Evolutionary conservation across 2,797 vertebrate species (phyloP).

Genomic region (Setipinna tenuifilis): DNA sequence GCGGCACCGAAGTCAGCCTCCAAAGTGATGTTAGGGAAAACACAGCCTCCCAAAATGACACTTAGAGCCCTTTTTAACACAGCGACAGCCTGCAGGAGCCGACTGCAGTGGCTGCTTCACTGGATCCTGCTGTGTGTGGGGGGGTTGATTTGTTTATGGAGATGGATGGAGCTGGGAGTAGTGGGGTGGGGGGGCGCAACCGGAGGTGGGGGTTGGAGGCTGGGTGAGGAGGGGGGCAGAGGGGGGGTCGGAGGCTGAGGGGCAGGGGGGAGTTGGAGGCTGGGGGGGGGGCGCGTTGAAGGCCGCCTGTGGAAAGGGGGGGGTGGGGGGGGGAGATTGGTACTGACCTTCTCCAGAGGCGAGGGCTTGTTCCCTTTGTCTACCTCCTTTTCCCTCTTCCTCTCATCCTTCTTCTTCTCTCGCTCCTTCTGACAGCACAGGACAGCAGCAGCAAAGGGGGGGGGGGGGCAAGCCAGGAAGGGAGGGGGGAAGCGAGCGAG

Average conservation of each 20-base stretch:
- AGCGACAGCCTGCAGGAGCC: neutral
- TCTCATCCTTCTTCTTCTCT: conserved; percentile 92
- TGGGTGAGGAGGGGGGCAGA: too few relatives aligned
- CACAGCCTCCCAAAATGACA: neutral
- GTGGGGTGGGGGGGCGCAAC: neutral
- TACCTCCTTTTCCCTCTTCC: conserved; percentile 85
- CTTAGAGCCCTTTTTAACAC: neutral
- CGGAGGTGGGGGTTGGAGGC: too few relatives aligned
- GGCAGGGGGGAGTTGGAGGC: neutral
- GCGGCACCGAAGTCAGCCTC: too few relatives aligned
- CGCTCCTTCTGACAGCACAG: conserved; percentile 82
- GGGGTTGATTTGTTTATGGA: neutral
- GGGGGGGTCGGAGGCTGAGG: too few relatives aligned
- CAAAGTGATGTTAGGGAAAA: too few relatives aligned
- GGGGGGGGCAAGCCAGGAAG: neutral
- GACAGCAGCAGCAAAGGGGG: neutral
- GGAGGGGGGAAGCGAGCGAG: too few relatives aligned
- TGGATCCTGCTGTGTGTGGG: neutral
- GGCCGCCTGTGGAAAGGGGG: neutral
- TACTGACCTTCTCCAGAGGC: conserved; percentile 84
- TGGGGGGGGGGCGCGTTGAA: neutral
- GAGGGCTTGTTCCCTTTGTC: conserved; percentile 81
- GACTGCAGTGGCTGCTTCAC: neutral
- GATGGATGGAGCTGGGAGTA: neutral
- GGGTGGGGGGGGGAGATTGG: neutral